phyloP scores from a whole-genome alignment of 2,797 vertebrate genomes.

The Serranus cabrilla region DNA sequence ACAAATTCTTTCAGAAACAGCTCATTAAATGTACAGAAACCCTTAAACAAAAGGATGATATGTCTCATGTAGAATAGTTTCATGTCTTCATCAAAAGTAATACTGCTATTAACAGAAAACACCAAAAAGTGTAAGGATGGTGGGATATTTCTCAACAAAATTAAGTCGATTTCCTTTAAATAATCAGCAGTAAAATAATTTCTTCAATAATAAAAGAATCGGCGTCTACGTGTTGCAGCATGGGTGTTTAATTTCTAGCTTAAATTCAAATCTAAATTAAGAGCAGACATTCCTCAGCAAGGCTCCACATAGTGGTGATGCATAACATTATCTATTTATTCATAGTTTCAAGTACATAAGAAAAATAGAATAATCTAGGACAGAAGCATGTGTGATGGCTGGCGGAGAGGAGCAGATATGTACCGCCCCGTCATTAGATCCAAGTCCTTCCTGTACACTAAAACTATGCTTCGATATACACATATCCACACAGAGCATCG shows the following conservation, averaged over 20 bases:
- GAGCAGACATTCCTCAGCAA: slow-evolving; percentile 83
- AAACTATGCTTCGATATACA: slow-evolving; percentile 82
- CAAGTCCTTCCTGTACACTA: slow-evolving; percentile 89
- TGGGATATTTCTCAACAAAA: slow-evolving; percentile 8
- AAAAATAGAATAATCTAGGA: slow-evolving; percentile 75
- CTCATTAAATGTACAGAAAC: background rate
- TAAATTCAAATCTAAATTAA: slow-evolving; percentile 83
- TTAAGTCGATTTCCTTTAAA: slow-evolving; percentile 42
- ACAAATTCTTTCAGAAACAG: background rate
- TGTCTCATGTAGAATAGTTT: slow-evolving; percentile 7
- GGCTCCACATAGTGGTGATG: slow-evolving; percentile 81
- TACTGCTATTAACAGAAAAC: slow-evolving; percentile 16
- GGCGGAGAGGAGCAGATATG: slow-evolving; percentile 54
- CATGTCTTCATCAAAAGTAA: slow-evolving; percentile 22
- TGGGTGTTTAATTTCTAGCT: slow-evolving; percentile 66
- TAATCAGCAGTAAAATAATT: slow-evolving; percentile 22
- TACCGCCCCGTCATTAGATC: slow-evolving; percentile 72
- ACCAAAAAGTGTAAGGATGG: slow-evolving; percentile 16
- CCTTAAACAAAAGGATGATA: slow-evolving; percentile 25
- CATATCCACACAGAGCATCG: slow-evolving; percentile 86
- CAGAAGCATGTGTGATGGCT: slow-evolving; percentile 50
- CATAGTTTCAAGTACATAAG: slow-evolving; percentile 76
- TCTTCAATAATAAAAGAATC: slow-evolving; percentile 23
- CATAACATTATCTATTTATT: slow-evolving; percentile 65
- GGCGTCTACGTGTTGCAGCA: slow-evolving; percentile 23